A percentile compares a stretch with the other conserved stretches of the same genome.
Conservation (phyloP, 2,888 invertebrate species). For the Aspidapion aeneum region DNA sequence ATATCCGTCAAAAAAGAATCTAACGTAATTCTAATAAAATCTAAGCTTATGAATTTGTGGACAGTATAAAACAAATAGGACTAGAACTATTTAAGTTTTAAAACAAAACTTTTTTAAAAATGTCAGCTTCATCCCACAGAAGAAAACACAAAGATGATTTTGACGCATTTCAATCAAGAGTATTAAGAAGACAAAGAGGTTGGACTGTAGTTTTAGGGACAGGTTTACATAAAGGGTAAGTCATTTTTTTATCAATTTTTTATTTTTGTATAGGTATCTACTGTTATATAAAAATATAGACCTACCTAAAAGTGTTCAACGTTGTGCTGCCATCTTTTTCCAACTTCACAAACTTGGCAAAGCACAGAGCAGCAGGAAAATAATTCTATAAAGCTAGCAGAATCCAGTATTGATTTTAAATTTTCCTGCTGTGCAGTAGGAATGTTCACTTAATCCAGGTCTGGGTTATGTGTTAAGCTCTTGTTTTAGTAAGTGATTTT, state of each 20-base stretch:
- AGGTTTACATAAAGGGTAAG: conserved; percentile 44
- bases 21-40: too few relatives aligned
- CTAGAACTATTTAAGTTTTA: too few relatives aligned
- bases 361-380: not conserved
- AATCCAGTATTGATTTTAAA: not conserved
- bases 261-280: not conserved
- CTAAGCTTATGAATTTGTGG: too few relatives aligned
- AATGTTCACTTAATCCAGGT: too few relatives aligned
- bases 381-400: not conserved
- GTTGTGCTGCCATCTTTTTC: not conserved
- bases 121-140: not conserved
- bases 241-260: not conserved
- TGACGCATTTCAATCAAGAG: conserved; percentile 42
- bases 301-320: not conserved
- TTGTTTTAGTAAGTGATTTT: too few relatives aligned
- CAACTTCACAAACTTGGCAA: not conserved
- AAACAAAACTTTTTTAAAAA: too few relatives aligned
- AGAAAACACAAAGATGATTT: conserved; percentile 38
- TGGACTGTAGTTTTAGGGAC: conserved; percentile 74
- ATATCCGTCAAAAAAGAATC: too few relatives aligned
- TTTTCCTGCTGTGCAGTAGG: too few relatives aligned
- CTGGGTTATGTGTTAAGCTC: too few relatives aligned
- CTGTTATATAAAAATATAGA: not conserved
- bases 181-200: conserved; percentile 59
- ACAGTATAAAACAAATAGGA: too few relatives aligned